These are phyloP conservation scores for Machimus atricapillus DNA, from an alignment of 2,888 invertebrate species.

Conservation along the genomic window DNA sequence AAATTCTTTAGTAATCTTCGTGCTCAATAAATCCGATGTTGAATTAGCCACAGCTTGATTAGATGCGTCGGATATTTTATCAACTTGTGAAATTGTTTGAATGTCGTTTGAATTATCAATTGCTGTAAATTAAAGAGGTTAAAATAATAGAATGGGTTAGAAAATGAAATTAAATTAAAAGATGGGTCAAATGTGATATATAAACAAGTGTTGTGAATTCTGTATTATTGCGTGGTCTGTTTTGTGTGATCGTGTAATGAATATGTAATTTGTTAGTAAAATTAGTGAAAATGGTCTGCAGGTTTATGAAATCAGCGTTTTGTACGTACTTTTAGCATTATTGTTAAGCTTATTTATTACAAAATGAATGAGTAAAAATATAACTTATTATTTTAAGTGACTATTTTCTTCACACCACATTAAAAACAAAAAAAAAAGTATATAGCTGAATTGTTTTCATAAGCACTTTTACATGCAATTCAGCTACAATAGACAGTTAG, in stretches of 20 bases:
- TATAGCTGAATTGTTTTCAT: too few relatives aligned
- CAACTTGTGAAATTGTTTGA: background rate
- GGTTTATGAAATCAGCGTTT: too few relatives aligned
- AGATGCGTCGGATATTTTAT: background rate
- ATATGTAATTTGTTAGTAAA: background rate
- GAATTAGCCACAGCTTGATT: background rate
- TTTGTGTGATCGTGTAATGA: background rate
- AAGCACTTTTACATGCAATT: too few relatives aligned
- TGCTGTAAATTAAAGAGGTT: slow-evolving; percentile 17
- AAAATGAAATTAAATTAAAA: background rate
- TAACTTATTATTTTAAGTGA: too few relatives aligned
- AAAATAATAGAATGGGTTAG: background rate
- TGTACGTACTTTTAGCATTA: too few relatives aligned
- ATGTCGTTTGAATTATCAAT: slow-evolving; percentile 9
- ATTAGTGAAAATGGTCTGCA: too few relatives aligned
- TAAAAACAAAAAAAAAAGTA: too few relatives aligned
- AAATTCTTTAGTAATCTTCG: background rate
- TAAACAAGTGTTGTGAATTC: background rate
- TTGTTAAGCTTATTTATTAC: too few relatives aligned
- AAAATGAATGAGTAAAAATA: too few relatives aligned
- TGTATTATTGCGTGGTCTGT: background rate
- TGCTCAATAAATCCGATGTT: background rate
- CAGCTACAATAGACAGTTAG: too few relatives aligned
- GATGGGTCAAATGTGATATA: background rate
- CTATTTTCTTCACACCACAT: too few relatives aligned